These are phyloP conservation scores for Phytoseiulus persimilis DNA, from an alignment of 2,888 invertebrate species.

Conservation along the genomic window DNA sequence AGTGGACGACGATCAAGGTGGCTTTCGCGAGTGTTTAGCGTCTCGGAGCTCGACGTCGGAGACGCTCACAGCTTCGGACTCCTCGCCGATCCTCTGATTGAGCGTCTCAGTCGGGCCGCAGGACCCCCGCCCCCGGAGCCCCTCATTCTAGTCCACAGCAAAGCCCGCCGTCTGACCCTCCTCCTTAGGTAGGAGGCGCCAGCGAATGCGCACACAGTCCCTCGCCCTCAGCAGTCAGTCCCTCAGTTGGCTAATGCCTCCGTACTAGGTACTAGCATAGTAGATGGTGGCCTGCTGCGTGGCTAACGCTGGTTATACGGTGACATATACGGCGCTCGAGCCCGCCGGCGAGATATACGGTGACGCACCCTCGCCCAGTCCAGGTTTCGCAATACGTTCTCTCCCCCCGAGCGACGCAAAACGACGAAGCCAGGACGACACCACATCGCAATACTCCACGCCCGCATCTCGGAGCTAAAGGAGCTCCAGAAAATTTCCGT, in stretches of 20 bases:
- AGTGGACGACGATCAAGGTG: neutral
- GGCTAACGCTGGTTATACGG: constrained; percentile 5
- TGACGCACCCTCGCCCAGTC: constrained; percentile 34
- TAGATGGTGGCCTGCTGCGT: neutral
- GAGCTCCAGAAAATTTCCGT: neutral
- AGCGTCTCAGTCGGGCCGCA: neutral
- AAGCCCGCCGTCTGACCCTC: neutral
- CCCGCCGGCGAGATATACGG: neutral
- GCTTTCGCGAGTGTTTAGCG: neutral
- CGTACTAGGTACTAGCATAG: constrained; percentile 5
- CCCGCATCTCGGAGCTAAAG: neutral
- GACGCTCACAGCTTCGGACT: neutral
- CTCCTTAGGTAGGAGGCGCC: constrained; percentile 5
- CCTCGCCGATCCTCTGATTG: neutral
- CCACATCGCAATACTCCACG: neutral
- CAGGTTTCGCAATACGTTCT: constrained; percentile 34
- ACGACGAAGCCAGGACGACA: constrained; percentile 11
- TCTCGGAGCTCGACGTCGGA: neutral
- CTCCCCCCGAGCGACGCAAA: constrained; percentile 32
- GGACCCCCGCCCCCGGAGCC: neutral
- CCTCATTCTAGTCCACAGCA: neutral
- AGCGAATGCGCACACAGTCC: neutral
- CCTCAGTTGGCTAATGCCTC: constrained; percentile 5
- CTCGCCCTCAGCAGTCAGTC: neutral
- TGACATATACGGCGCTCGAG: neutral